Evolutionary conservation across 2,113 vertebrate species (phyloP), one percentile per base, ranked within the genome.

Genomic region (Alectura lathami): DNA sequence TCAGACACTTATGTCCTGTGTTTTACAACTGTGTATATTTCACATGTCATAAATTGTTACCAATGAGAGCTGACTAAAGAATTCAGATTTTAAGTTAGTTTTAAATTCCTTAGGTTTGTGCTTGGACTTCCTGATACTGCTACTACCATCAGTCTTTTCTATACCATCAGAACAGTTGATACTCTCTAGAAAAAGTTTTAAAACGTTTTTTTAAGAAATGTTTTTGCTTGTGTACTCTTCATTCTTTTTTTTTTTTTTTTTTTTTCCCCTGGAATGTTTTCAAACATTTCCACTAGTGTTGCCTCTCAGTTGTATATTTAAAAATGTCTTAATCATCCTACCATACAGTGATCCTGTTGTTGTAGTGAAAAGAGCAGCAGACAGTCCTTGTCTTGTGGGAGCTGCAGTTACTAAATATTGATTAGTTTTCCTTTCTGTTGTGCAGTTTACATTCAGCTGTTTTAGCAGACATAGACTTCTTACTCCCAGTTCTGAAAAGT

Each of bases 401-500:
- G 22, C 29, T 63, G 45, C 27, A 54, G 34, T 70, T 87, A 30
- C 0, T 56, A 60, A 56, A 40, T n/a, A 22, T 64, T 91, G 32
- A 20, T 86, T 36, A 36, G 5, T 86, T 94, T 89, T 91, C 30
- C 74, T 53, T 83, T 91, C 66, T 76, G 40, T 74, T 91, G 29
- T 50, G 47, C 73, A 67, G 15, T 69, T 74, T 45, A 27, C 15
- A 59, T 77, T 77, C 53, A 45, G 9, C 13, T 64, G 9, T 30
- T 32, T 5, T 27, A 43, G 3, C 26, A 96, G 30, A 60, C 34
- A 80, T 73, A 53, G 27, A 57, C 42, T 82, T 96, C 84, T 96
- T 94, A 69, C 75, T 96, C 43, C 17, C 22, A 68, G 76, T 47
- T 63, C 88, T 92, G 24, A 29, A 88, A 89, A 76, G 82, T 87